A percentile compares a stretch with the other conserved stretches of the same genome.
phyloP scores from a whole-genome alignment of 2,113 vertebrate genomes.

The Gobio gobio region DNA sequence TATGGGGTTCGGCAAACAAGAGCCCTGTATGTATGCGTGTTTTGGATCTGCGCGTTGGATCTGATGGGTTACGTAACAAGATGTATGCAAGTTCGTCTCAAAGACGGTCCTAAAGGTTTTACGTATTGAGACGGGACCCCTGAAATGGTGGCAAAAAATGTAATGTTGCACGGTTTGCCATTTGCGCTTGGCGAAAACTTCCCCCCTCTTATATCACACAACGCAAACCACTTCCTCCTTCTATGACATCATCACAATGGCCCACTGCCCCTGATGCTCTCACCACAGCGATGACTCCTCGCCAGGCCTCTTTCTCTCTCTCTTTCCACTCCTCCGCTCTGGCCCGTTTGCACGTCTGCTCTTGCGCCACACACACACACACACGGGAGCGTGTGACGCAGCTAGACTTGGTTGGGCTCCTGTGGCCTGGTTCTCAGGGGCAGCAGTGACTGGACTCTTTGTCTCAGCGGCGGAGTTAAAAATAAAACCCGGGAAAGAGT shows the following conservation, averaged over 20 bases:
- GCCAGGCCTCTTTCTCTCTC: constrained; percentile 40
- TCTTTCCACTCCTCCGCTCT: constrained; percentile 54
- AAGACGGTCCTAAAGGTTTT: not conserved
- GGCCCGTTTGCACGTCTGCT: constrained; percentile 30
- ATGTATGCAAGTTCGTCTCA: constrained; percentile 18
- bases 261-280: constrained; percentile 59
- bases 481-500: constrained; percentile 77
- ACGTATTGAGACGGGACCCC: not conserved
- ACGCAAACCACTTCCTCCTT: constrained; percentile 50
- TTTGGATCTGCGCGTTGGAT: constrained; percentile 5
- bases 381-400: constrained; percentile 72
- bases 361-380: constrained; percentile 43
- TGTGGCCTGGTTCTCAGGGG: constrained; percentile 81
- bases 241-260: constrained; percentile 57
- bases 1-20: constrained; percentile 51
- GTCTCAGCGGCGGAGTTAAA: constrained; percentile 78
- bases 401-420: constrained; percentile 79
- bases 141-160: not conserved
- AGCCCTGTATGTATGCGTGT: constrained; percentile 30
- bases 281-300: constrained; percentile 49
- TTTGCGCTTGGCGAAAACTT: constrained; percentile 28
- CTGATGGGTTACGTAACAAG: constrained; percentile 35
- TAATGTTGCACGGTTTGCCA: constrained; percentile 24
- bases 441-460: constrained; percentile 79
- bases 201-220: constrained; percentile 7